phyloP scores from a whole-genome alignment of 2,113 vertebrate species.

The Macroglossus sobrinus region DNA sequence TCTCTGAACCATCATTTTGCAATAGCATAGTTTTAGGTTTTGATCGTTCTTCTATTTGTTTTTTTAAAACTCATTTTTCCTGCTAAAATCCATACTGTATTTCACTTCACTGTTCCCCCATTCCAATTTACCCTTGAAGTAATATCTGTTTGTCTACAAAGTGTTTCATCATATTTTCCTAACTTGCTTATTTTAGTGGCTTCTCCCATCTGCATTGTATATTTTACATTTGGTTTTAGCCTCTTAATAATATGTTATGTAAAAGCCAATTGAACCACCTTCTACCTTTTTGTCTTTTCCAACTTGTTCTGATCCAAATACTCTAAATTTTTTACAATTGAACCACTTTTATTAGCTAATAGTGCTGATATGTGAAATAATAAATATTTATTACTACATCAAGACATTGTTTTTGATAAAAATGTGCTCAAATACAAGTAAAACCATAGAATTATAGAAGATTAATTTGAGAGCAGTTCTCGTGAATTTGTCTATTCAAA shows the following conservation, averaged over 20 bases:
- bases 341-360: slow-evolving; percentile 31
- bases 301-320: slow-evolving; percentile 27
- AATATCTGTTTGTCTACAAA: slow-evolving; percentile 16
- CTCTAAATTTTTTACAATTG: background rate
- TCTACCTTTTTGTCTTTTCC: slow-evolving; percentile 30
- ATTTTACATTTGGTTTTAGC: slow-evolving; percentile 40
- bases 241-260: slow-evolving; percentile 14
- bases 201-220: slow-evolving; percentile 21
- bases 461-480: slow-evolving; percentile 33
- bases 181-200: slow-evolving; percentile 15
- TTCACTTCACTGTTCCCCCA: background rate
- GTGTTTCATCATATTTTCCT: background rate
- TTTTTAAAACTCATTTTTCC: slow-evolving; percentile 15
- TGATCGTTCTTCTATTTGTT: background rate
- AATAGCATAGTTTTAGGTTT: background rate
- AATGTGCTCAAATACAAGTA: background rate
- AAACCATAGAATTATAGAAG: slow-evolving; percentile 17
- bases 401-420: slow-evolving; percentile 25
- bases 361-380: background rate
- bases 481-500: slow-evolving; percentile 29
- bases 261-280: background rate
- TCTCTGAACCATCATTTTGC: background rate
- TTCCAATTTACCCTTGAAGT: background rate
- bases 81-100: background rate
- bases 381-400: slow-evolving; percentile 7